Percentiles rank a stretch among this genome's conserved stretches.
These are phyloP conservation scores for Bagarius yarrelli DNA, from an alignment of 2,113 vertebrate genomes.

Conservation along the genomic window DNA sequence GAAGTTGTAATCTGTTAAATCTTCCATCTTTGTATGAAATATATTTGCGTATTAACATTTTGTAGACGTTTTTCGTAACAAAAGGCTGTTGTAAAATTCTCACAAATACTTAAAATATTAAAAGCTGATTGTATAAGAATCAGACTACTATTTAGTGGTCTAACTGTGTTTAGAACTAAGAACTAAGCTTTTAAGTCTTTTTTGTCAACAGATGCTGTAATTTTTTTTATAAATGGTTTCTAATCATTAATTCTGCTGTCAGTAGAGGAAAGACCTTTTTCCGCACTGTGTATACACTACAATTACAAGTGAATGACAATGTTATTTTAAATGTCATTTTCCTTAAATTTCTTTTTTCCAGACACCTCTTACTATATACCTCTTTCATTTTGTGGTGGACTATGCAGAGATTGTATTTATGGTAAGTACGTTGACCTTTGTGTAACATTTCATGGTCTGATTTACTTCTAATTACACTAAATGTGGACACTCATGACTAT, in stretches of 20 bases:
- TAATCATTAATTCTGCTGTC: not conserved
- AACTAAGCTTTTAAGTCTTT: not conserved
- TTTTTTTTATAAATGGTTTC: not conserved
- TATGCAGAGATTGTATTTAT: constrained; percentile 95
- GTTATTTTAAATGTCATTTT: not conserved
- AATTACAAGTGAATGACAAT: not conserved
- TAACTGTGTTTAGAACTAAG: not conserved
- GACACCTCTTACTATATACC: constrained; percentile 94
- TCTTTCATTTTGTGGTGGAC: constrained; percentile 95
- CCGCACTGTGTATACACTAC: not conserved
- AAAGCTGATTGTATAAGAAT: not conserved
- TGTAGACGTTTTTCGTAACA: too few species aligned
- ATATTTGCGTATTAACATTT: too few species aligned
- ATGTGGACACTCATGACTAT: too few species aligned
- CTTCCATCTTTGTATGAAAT: too few species aligned
- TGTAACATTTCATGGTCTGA: not conserved
- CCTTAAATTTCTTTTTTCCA: constrained; percentile 63
- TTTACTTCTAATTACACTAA: too few species aligned
- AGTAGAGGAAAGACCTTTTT: not conserved
- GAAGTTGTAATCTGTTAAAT: too few species aligned
- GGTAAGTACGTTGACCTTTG: constrained; percentile 72
- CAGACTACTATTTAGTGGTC: not conserved
- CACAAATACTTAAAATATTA: not conserved
- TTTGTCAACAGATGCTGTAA: not conserved
- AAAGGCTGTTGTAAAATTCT: not conserved